Percentiles rank a stretch among this genome's conserved stretches.
These are phyloP conservation scores for Apodemia duryi DNA, from an alignment of 2,888 invertebrate species.

Conservation along the genomic window DNA sequence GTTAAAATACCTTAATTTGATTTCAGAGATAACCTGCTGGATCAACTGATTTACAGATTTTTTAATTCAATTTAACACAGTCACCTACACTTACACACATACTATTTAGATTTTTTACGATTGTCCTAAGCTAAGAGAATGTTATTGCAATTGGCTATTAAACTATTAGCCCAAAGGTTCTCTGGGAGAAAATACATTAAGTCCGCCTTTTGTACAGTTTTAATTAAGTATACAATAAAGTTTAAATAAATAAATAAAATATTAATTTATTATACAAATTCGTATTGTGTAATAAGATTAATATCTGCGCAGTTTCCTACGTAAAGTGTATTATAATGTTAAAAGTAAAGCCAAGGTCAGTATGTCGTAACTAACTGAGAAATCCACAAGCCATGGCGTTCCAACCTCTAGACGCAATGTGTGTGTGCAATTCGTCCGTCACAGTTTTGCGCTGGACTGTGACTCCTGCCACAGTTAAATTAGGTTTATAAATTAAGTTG, in stretches of 20 bases:
- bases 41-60: too few species aligned
- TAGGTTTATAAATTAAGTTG: constrained; percentile 12
- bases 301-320: constrained; percentile 2
- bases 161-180: too few species aligned
- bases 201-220: too few species aligned
- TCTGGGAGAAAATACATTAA: too few species aligned
- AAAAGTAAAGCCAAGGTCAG: constrained; percentile 2
- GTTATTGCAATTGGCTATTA: too few species aligned
- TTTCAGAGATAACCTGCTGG: too few species aligned
- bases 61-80: too few species aligned
- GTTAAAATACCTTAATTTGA: too few species aligned
- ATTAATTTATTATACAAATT: not conserved
- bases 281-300: not conserved
- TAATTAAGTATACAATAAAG: too few species aligned
- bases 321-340: constrained; percentile 9
- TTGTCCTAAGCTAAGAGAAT: too few species aligned
- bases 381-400: constrained; percentile 8
- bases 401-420: not conserved
- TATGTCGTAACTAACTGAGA: not conserved
- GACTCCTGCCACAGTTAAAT: constrained; percentile 23
- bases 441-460: constrained; percentile 29
- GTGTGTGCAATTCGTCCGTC: constrained; percentile 23
- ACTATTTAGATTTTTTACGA: too few species aligned
- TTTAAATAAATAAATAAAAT: not conserved
- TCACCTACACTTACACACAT: too few species aligned